Evolutionary conservation across 2,113 vertebrate species (phyloP).

Genomic region (Meleagris gallopavo): DNA sequence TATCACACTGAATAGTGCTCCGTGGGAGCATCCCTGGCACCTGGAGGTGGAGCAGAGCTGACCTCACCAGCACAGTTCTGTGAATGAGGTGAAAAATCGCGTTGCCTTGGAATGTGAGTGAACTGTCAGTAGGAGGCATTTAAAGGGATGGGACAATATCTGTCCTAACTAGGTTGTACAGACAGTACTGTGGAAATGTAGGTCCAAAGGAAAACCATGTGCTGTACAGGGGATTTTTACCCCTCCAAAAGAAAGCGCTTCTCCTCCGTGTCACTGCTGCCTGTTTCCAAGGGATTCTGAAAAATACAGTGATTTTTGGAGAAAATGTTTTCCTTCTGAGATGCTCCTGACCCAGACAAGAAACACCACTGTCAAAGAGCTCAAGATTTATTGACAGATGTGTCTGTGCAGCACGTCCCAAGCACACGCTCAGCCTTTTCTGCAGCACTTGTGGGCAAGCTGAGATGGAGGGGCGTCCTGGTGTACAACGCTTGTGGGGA

Average conservation of each 20-base stretch:
- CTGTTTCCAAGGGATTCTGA: neutral
- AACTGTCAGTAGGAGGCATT: neutral
- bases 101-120: neutral
- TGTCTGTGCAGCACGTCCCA: neutral
- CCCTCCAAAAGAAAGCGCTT: neutral
- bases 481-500: no score
- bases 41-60: neutral
- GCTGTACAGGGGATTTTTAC: neutral
- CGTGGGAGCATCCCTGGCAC: neutral
- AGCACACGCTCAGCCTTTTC: neutral
- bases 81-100: neutral
- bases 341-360: neutral
- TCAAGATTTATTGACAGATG: neutral
- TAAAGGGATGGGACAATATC: neutral
- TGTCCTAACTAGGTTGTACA: neutral
- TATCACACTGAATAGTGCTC: neutral
- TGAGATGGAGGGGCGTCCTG: neutral
- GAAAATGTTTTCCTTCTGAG: neutral
- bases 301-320: neutral
- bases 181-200: neutral
- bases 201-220: neutral
- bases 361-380: neutral
- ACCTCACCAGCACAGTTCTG: neutral
- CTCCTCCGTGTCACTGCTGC: neutral
- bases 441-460: neutral